Evolutionary conservation across 2,797 vertebrate genomes (phyloP), one percentile per base, ranked within the genome.

Genomic region (Hypotaenidia philippensis): DNA sequence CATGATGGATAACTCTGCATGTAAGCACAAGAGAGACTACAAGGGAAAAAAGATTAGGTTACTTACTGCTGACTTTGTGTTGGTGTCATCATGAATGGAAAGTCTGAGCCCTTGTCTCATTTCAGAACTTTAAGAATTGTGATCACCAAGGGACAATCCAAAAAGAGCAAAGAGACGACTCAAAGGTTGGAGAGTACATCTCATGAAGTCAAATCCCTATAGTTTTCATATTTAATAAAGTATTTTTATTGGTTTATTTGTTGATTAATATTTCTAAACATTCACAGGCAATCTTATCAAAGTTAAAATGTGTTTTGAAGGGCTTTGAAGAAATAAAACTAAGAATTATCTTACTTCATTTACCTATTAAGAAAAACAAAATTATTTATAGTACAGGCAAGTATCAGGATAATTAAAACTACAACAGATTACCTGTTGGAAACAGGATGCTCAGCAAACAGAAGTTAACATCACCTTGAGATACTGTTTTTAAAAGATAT

Each of bases 1-100:
- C 13, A 13, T 31, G 19, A 41, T 69, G 31, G 31, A 45, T 57
- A 70, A 61, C 29, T 38, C 0, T 2, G 6, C 11, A 38, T 0
- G 0, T 19, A 83, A 82, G 25, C 17, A 80, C 20, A 34, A 63
- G 27, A 60, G 6, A 74, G 2, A 52, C 16, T 49, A 26, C 4
- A 17, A 19, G 10, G 8, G 40, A 44, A 75, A 77, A 26, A 76
- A 50, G 38, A 0, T 49, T 32, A 79, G 36, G 21, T 61, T 80
- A 61, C 25, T 52, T 84, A 31, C n/a, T 27, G 11, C 3, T 75
- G 40, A 52, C 7, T 76, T 76, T 40, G 10, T 74, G 5, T 6
- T 86, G 27, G 4, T 63, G 23, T 60, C 25, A 10, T 31, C 8
- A 16, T 23, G 23, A 90, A 66, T 7, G 11, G 13, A 45, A 78